These are phyloP conservation scores for Ammodytes dubius DNA, from an alignment of 2,113 vertebrate genomes.

Conservation along the genomic window DNA sequence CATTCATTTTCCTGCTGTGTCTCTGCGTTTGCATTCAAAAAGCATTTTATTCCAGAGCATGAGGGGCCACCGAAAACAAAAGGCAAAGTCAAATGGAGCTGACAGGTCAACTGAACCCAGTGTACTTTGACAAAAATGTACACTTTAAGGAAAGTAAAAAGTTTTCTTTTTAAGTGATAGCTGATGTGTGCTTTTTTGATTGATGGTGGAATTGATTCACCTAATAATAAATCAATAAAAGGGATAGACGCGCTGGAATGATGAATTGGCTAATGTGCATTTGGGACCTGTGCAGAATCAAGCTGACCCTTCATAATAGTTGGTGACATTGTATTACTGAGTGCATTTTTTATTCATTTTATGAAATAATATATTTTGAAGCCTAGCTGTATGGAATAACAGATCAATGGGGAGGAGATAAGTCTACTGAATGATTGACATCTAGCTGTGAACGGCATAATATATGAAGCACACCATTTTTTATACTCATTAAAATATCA, in stretches of 20 bases:
- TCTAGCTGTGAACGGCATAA: background rate
- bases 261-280: conserved; percentile 28
- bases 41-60: conserved; percentile 36
- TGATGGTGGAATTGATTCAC: conserved; percentile 57
- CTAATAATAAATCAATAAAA: conserved; percentile 44
- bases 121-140: conserved; percentile 44
- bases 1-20: conserved; percentile 14
- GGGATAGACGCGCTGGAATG: conserved; percentile 16
- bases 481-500: background rate
- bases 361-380: background rate
- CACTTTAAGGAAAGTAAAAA: conserved; percentile 28
- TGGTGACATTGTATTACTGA: background rate
- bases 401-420: background rate
- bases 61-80: conserved; percentile 29
- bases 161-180: conserved; percentile 7
- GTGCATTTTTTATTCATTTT: background rate
- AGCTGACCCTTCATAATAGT: background rate
- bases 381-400: background rate
- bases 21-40: conserved; percentile 23
- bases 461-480: background rate
- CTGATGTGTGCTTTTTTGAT: conserved; percentile 43
- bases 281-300: conserved; percentile 21
- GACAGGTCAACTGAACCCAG: conserved; percentile 51
- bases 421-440: background rate
- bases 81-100: conserved; percentile 46